Evolutionary conservation across 1,140 invertebrate genomes (phyloP).

Genomic region (Eurytemora carolleeae): DNA sequence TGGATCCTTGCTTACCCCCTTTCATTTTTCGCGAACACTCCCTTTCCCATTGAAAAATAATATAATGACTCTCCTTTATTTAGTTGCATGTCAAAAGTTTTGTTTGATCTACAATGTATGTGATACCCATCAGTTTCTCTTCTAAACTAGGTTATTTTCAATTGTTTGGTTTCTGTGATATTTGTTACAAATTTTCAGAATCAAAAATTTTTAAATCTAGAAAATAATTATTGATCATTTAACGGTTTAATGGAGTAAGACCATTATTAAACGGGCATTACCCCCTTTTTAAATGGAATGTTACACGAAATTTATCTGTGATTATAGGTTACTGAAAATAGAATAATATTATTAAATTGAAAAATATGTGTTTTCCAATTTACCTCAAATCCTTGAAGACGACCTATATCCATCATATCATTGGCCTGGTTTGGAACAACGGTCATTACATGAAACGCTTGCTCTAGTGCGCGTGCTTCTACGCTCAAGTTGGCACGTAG

Average conservation of each 20-base stretch:
- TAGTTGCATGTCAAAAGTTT: slow-evolving; percentile 78
- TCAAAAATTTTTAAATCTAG: slow-evolving; percentile 63
- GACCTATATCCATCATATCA: slow-evolving; percentile 96
- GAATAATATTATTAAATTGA: neutral
- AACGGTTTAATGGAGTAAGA: slow-evolving; percentile 80
- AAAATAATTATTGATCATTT: slow-evolving; percentile 93
- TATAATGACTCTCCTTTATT: slow-evolving; percentile 16
- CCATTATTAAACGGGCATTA: too few species aligned
- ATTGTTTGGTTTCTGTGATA: too few species aligned
- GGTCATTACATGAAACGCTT: slow-evolving; percentile 40
- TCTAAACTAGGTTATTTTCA: too few species aligned
- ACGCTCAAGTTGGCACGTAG: slow-evolving; percentile 9
- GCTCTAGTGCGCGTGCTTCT: slow-evolving; percentile 3
- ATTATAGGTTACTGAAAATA: too few species aligned
- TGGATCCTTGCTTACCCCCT: too few species aligned
- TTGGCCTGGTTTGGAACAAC: slow-evolving; percentile 90
- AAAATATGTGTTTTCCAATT: slow-evolving; percentile 24
- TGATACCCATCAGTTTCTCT: too few species aligned
- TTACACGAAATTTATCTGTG: too few species aligned
- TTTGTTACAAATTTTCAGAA: too few species aligned
- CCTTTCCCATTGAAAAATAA: slow-evolving; percentile 2
- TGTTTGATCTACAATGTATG: slow-evolving; percentile 91
- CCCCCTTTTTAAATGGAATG: too few species aligned
- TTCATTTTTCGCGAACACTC: too few species aligned
- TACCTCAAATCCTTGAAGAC: slow-evolving; percentile 89